phyloP scores from a whole-genome alignment of 2,113 vertebrate genomes.

The Nicator chloris region DNA sequence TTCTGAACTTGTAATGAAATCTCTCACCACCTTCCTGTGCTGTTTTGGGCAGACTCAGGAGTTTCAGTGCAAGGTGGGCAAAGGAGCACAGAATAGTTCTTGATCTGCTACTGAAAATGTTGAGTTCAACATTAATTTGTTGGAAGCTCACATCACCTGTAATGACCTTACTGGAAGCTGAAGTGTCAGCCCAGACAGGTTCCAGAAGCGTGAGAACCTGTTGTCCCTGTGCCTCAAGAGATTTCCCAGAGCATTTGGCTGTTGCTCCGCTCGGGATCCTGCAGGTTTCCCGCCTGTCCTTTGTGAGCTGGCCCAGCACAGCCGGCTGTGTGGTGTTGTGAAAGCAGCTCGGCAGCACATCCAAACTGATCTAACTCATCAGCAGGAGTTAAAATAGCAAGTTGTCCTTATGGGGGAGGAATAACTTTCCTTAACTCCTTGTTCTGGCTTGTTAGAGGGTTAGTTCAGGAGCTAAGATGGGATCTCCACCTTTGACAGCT shows the following conservation, averaged over 20 bases:
- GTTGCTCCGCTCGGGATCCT: accelerated
- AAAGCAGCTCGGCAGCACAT: not conserved
- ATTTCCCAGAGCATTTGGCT: not conserved
- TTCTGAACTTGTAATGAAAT: not conserved
- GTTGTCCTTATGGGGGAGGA: not conserved
- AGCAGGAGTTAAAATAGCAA: not conserved
- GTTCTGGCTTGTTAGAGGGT: not conserved
- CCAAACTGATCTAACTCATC: not conserved
- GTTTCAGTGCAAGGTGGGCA: not conserved
- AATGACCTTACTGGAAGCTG: not conserved
- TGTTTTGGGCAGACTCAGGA: not conserved
- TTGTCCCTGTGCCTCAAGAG: not conserved
- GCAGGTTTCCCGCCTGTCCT: not conserved
- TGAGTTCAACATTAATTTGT: not conserved
- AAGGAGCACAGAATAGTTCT: not conserved
- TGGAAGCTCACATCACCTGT: not conserved
- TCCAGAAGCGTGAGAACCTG: not conserved
- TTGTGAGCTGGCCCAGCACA: not conserved
- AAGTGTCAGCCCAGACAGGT: not conserved
- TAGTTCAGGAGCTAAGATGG: not conserved
- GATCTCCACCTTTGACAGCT: not conserved
- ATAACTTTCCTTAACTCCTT: not conserved
- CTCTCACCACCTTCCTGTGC: not conserved
- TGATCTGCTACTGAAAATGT: not conserved
- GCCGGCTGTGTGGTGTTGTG: not conserved